Evolutionary conservation across 2,888 invertebrate genomes (phyloP).

Genomic region (Opisthograptis luteolata): DNA sequence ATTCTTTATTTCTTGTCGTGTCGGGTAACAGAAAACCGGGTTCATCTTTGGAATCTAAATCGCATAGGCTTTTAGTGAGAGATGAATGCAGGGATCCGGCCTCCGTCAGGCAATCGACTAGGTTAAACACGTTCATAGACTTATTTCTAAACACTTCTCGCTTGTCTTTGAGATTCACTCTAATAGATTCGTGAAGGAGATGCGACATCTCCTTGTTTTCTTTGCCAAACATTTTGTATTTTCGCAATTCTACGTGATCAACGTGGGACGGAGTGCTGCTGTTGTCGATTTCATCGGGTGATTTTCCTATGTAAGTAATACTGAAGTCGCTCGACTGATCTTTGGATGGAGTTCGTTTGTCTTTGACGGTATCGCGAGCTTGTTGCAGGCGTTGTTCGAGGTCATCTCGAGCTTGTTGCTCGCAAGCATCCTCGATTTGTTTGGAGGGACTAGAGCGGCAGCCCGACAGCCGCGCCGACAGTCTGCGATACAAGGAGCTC

Average conservation of each 20-base stretch:
- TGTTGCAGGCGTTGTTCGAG: slow-evolving; percentile 63
- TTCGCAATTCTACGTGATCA: slow-evolving; percentile 58
- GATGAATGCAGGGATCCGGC: slow-evolving; percentile 75
- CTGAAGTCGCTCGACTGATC: slow-evolving; percentile 60
- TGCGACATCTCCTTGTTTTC: slow-evolving; percentile 69
- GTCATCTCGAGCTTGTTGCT: slow-evolving; percentile 51
- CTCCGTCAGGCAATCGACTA: slow-evolving; percentile 76
- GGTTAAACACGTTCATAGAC: slow-evolving; percentile 77
- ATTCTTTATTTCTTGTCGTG: slow-evolving; percentile 64
- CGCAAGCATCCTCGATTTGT: slow-evolving; percentile 42
- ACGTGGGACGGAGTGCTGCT: slow-evolving; percentile 49
- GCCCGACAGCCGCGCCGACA: slow-evolving; percentile 77
- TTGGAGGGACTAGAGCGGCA: slow-evolving; percentile 60
- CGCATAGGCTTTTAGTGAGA: slow-evolving; percentile 76
- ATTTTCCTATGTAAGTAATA: slow-evolving; percentile 67
- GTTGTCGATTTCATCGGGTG: slow-evolving; percentile 58
- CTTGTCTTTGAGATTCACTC: slow-evolving; percentile 66
- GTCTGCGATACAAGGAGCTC: slow-evolving; percentile 76
- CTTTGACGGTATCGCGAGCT: slow-evolving; percentile 64
- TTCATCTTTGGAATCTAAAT: slow-evolving; percentile 74
- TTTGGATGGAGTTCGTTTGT: slow-evolving; percentile 55
- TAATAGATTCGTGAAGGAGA: slow-evolving; percentile 54
- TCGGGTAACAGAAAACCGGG: slow-evolving; percentile 65
- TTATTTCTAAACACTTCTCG: slow-evolving; percentile 80
- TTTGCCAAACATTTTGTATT: slow-evolving; percentile 64